Conservation (phyloP, 2,797 vertebrate genomes). For the Esox lucius region DNA sequence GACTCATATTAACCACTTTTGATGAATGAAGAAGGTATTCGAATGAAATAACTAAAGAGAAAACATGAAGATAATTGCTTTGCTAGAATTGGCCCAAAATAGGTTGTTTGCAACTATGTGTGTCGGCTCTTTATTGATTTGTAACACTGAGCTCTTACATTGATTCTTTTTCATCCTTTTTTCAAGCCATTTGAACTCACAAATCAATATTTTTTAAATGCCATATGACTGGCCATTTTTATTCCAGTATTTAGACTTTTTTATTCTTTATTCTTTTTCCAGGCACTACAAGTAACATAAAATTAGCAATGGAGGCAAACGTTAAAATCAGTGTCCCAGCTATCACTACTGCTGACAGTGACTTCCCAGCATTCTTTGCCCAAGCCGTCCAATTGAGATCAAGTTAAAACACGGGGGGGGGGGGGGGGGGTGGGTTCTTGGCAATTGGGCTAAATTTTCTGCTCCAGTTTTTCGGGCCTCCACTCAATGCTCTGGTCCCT, state of each 20-base stretch:
- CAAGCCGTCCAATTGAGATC: constrained; percentile 24
- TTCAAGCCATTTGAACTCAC: no score
- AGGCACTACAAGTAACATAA: no score
- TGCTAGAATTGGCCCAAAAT: no score
- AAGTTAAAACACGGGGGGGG: constrained; percentile 4
- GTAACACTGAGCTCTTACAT: no score
- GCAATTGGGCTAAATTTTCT: constrained; percentile 73
- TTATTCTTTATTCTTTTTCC: no score
- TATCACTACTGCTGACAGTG: background rate
- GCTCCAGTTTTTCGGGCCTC: constrained; percentile 68
- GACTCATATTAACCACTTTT: background rate
- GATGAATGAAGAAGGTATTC: background rate
- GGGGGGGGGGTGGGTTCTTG: constrained; percentile 24
- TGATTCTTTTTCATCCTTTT: no score
- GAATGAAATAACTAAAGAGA: background rate
- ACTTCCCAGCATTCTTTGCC: constrained; percentile 51
- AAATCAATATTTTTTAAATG: no score
- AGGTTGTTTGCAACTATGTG: no score
- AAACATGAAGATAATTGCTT: no score
- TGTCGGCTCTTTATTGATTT: no score
- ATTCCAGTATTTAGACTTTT: no score
- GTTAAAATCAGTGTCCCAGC: constrained; percentile 7
- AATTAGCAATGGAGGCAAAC: background rate
- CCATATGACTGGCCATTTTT: no score
- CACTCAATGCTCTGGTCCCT: constrained; percentile 31